These are phyloP conservation scores for Acanthosepion esculentum DNA, from an alignment of 2,888 invertebrate species.

Conservation along the genomic window DNA sequence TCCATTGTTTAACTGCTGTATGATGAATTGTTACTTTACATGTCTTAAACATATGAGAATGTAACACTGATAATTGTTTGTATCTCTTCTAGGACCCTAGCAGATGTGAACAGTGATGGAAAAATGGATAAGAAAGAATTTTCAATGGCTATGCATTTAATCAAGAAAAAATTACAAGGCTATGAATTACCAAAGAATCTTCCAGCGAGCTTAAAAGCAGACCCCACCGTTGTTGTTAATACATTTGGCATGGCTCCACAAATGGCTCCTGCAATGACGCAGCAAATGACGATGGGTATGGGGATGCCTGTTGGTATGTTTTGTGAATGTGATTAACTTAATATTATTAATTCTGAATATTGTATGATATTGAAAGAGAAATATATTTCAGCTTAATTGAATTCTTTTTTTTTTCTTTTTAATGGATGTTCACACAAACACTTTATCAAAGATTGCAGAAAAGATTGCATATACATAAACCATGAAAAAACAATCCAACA, in stretches of 20 bases:
- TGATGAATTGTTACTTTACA: too few species aligned
- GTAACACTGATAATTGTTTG: not conserved
- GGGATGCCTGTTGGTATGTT: slow-evolving; percentile 53
- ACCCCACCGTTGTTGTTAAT: slow-evolving; percentile 68
- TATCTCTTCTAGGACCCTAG: slow-evolving; percentile 68
- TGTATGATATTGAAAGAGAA: not conserved
- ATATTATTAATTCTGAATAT: not conserved
- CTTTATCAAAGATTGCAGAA: not conserved
- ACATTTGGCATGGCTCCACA: slow-evolving; percentile 63
- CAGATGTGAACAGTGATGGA: slow-evolving; percentile 75
- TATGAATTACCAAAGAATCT: slow-evolving; percentile 90
- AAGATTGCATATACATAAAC: too few species aligned
- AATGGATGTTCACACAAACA: not conserved
- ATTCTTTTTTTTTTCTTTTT: not conserved
- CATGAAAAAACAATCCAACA: too few species aligned
- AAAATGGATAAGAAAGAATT: slow-evolving; percentile 75
- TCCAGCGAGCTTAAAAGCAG: slow-evolving; percentile 80
- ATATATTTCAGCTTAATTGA: not conserved
- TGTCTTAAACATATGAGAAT: too few species aligned
- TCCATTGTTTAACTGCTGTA: too few species aligned
- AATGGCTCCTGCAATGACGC: slow-evolving; percentile 55
- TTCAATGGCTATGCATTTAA: slow-evolving; percentile 75
- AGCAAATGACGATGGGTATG: slow-evolving; percentile 51
- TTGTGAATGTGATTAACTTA: not conserved
- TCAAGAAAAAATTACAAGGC: slow-evolving; percentile 87